Evolutionary conservation across 2,797 vertebrate species (phyloP), one percentile per base, ranked within the genome.

Genomic region (Parauchenoglanis punctatus): DNA sequence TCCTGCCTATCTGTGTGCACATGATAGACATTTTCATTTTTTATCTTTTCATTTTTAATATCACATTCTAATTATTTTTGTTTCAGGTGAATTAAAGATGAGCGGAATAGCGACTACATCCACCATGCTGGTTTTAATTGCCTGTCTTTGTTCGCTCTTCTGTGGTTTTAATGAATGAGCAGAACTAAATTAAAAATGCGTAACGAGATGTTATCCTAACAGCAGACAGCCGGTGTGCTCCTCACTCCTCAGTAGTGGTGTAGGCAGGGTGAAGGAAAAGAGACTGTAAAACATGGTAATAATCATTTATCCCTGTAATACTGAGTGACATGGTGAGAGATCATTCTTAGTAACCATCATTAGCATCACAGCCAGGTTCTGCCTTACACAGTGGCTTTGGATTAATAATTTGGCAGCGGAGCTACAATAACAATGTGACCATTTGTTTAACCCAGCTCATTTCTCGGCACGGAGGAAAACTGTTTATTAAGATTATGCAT

Each of bases 171-270:
- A 91, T 90, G 89, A 91, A 90, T 86, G 89, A 90, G 86, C 87
- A 52, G 83, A 85, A 82, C 83, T 81, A 91, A 90, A 90, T 90
- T 88, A 90, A 90, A 90, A 91, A 88, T 46, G 86, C 70, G 49
- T 86, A 85, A 90, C 78, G 89, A 91, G 86, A 91, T 86, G 83
- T 91, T 90, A 89, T 87, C 90, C 86, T 86, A 87, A 89, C 61
- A 84, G 81, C 81, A 88, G 65, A 86, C 87, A 85, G 92, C 94
- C 23, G 93, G 95, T 85, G 85, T 93, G 88, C 94, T 95, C 81
- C 91, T 95, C 86, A 92, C 75, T 68, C 4, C 94, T 20, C 93
- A 40, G 40, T 0, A 95, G 95, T 0, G 93, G 94, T 31, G 77
- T 73, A 77, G 82, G 78, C 85, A 82, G 81, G 28, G 86, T 84